Base-by-base conservation (phyloP, 2,888 invertebrate species). In the Stenodema calcarata region DNA sequence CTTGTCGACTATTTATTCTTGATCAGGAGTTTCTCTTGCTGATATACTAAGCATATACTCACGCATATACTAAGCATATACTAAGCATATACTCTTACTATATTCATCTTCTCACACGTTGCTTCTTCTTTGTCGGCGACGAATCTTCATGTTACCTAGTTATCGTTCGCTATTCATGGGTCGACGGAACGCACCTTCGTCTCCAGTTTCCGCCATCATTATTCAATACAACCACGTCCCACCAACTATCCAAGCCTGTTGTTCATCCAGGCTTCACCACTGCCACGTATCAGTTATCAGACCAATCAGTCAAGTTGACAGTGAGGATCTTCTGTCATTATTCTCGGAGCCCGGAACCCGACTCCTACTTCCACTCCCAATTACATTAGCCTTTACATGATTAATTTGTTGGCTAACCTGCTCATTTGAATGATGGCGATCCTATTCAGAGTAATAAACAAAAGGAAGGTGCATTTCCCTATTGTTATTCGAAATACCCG, bases 291-390 rank as follows among this genome's bases (percentile, higher is more conserved):
- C 82, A 82, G 82, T 82, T 82, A 69, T 82, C 82, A 82, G 27
- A 41, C 82, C 70, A 62, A 82, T 82, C 82, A 82, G 82, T 82
- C 82, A 82, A 16, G 82, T 69, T 69, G 82, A 82, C 82, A 82
- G 82, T 28, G 82, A 54, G 69, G 70, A 82, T 82, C 82, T 82
- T n/a, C 82, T 11, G 62, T 41, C 82, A 82, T 82, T 82, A 82
- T 82, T 82, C 82, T 82, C 82, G 14, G 12, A 69, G 70, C 82
- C 35, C 23, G 82, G 69, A 82, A 82, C 69, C 16, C 41, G 62
- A 82, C 69, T 62, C 82, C 30, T 35, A 54, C 82, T n/a, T 82
- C 42, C 41, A 69, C 82, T 35, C 82, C 82, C 70, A 69, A 69
- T 82, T 82, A 69, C 82, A 69, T 69, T 28, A 82, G 28, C 82